Evolutionary conservation across 2,113 vertebrate species (phyloP).

Genomic region (Chaenocephalus aceratus): DNA sequence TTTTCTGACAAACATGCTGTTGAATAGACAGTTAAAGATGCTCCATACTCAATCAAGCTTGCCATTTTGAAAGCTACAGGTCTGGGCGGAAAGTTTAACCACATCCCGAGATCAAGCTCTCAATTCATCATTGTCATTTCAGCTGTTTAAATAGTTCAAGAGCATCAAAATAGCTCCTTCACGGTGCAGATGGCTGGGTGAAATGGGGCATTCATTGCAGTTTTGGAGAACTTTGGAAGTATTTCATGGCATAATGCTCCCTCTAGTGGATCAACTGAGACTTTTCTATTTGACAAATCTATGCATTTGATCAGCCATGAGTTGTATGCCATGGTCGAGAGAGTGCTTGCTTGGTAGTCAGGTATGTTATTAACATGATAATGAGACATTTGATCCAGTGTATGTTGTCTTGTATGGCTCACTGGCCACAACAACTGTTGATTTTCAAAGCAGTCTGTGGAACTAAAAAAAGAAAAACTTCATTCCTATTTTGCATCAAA

Average conservation of each 20-base stretch:
- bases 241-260: constrained; percentile 26
- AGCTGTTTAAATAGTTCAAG: constrained; percentile 22
- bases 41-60: neutral
- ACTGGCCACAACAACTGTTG: neutral
- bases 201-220: constrained; percentile 22
- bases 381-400: constrained; percentile 3
- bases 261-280: constrained; percentile 60
- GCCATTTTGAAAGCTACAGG: constrained; percentile 12
- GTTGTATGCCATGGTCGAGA: neutral
- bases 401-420: neutral
- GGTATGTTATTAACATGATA: neutral
- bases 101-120: neutral
- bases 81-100: constrained; percentile 23
- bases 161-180: constrained; percentile 14
- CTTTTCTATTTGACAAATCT: constrained; percentile 3
- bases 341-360: neutral
- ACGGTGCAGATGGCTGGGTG: constrained; percentile 7
- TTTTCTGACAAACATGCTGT: constrained; percentile 1
- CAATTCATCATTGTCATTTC: constrained; percentile 24
- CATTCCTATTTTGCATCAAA: neutral
- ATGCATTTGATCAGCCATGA: neutral
- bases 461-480: neutral
- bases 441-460: neutral
- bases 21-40: constrained; percentile 33
- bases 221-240: constrained; percentile 8